Evolutionary conservation across 2,113 vertebrate genomes (phyloP), one percentile per base, ranked within the genome.

Genomic region (Actenoides lindsayi): DNA sequence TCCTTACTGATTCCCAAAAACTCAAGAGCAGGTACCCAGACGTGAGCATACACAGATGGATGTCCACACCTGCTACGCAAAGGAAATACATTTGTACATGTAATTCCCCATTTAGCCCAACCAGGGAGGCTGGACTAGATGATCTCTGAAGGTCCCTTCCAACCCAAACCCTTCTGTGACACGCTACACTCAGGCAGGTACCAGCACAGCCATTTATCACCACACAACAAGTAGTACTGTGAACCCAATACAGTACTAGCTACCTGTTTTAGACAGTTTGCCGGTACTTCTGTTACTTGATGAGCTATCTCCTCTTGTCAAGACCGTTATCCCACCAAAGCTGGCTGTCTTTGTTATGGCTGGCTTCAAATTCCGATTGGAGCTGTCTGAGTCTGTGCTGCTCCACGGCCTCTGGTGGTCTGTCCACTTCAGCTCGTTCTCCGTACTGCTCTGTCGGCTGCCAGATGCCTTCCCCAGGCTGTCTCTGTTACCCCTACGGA

Each of bases 361-460:
- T 75, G 98, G 98, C 97, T 98, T 99, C 53, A 98, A 95, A 62
- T 98, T 98, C 41, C 99, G 98, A 94, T 97, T 98, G 68, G 99
- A 99, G 83, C 99, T 99, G 93, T 99, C 99, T 0, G 99, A 99
- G 92, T 99, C 99, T 4, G 99, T 99, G 98, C 99, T 99, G 98
- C 99, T 99, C 99, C 99, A 99, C 30, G 99, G 99, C 90, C 98
- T 97, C 71, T 99, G 99, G 92, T 98, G 98, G 91, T 99, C 99
- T 64, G 98, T 62, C 98, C 99, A 99, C 94, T 98, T 98, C 94
- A 98, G 95, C 88, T 99, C 99, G 0, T 98, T 98, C 92, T 99
- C 99, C 0, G 98, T 98, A 95, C 99, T 99, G 98, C 99, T 99
- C 96, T 99, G 99, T 27, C 98, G 98, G 97, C 99, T 99, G 94